A percentile compares a stretch with the other conserved stretches of the same genome.
phyloP scores from a whole-genome alignment of 2,113 vertebrate species.

The Poecilia latipinna region DNA sequence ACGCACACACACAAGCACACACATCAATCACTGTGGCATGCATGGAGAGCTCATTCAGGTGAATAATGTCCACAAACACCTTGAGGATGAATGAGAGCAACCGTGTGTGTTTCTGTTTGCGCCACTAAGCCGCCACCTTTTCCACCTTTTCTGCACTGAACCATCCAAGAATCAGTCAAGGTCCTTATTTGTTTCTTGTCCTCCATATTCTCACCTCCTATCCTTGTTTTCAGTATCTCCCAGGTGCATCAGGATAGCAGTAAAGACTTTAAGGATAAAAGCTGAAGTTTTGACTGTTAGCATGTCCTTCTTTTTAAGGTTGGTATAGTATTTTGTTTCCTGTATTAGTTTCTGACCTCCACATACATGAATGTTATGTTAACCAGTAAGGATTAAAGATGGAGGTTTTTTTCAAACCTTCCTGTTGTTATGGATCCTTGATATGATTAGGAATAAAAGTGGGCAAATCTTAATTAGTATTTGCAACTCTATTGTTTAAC shows the following conservation, averaged over 20 bases:
- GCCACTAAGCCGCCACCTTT: constrained; percentile 9
- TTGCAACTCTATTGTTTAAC: too few species aligned
- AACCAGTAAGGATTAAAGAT: too few species aligned
- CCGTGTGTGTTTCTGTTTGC: constrained; percentile 12
- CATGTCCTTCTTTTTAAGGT: background rate
- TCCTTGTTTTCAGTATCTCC: background rate
- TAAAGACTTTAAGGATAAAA: background rate
- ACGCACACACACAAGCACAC: background rate
- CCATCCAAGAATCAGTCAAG: constrained; percentile 18
- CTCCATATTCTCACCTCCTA: background rate
- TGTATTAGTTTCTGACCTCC: background rate
- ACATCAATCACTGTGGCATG: constrained; percentile 13
- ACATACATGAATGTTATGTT: background rate
- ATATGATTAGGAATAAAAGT: too few species aligned
- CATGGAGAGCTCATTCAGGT: constrained; percentile 7
- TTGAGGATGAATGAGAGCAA: constrained; percentile 11
- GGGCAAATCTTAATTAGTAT: too few species aligned
- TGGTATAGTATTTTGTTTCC: background rate
- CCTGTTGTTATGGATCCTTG: too few species aligned
- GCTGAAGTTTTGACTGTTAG: background rate
- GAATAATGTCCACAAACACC: constrained; percentile 32
- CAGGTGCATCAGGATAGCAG: background rate
- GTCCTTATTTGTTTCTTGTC: background rate
- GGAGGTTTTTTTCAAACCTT: too few species aligned
- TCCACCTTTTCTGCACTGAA: constrained; percentile 20